Evolutionary conservation across 2,113 vertebrate species (phyloP).

Genomic region (Monopterus albus): DNA sequence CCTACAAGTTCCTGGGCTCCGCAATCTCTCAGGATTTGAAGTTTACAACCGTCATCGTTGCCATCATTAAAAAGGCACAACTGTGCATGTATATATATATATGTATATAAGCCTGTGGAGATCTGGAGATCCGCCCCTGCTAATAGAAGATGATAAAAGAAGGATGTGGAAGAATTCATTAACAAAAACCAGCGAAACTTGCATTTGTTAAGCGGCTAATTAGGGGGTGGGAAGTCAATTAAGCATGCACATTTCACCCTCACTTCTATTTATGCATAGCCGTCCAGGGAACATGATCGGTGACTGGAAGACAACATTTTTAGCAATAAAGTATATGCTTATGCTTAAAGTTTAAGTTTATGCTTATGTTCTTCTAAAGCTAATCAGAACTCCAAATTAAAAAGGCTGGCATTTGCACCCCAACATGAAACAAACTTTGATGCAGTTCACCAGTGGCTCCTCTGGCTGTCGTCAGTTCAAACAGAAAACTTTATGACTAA

Average conservation of each 20-base stretch:
- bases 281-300: slow-evolving; percentile 4
- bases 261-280: slow-evolving; percentile 4
- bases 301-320: slow-evolving; percentile 7
- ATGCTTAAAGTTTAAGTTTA: too few relatives aligned
- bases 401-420: not conserved
- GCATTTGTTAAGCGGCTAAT: slow-evolving; percentile 21
- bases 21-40: too few relatives aligned
- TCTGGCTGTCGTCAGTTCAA: slow-evolving; percentile 40
- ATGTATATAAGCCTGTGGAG: too few relatives aligned
- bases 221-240: slow-evolving; percentile 25
- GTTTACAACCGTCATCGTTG: too few relatives aligned
- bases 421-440: slow-evolving; percentile 58
- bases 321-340: too few relatives aligned
- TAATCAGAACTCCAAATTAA: not conserved
- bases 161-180: not conserved
- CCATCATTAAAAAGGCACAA: too few relatives aligned
- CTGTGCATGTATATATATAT: too few relatives aligned
- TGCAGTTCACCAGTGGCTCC: slow-evolving; percentile 10
- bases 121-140: too few relatives aligned
- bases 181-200: slow-evolving; percentile 2
- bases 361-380: slow-evolving; percentile 1
- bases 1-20: too few relatives aligned
- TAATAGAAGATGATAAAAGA: slow-evolving; percentile 2
- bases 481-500: slow-evolving; percentile 36
- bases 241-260: slow-evolving; percentile 8